Conservation (phyloP, 2,888 invertebrate species). For the Schrankia costaestrigalis region DNA sequence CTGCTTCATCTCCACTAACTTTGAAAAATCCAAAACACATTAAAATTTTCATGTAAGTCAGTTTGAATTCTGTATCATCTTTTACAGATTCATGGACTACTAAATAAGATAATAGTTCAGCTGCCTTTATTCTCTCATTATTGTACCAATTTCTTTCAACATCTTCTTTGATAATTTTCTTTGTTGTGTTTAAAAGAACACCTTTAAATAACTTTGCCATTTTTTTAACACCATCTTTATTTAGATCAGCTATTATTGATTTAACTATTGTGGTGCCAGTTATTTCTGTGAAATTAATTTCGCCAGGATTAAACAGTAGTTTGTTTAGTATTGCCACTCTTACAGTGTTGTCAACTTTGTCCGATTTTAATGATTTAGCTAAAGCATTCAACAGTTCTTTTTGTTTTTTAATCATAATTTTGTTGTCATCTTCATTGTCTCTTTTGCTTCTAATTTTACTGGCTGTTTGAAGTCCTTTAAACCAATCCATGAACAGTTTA, state of each 20-base stretch:
- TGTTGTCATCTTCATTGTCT: constrained; percentile 70
- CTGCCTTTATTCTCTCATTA: constrained; percentile 84
- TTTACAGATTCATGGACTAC: constrained; percentile 76
- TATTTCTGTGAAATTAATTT: constrained; percentile 87
- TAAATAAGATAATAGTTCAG: constrained; percentile 73
- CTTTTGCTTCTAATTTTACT: constrained; percentile 78
- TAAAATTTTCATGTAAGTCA: constrained; percentile 83
- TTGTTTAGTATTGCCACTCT: constrained; percentile 82
- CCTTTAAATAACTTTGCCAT: constrained; percentile 82
- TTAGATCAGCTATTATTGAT: constrained; percentile 82
- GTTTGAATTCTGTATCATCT: constrained; percentile 83
- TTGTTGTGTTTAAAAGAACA: constrained; percentile 79
- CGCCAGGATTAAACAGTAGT: constrained; percentile 84
- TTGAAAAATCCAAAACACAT: constrained; percentile 84
- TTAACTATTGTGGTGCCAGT: constrained; percentile 84
- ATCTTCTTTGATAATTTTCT: constrained; percentile 72
- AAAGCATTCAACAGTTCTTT: constrained; percentile 77
- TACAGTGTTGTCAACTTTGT: constrained; percentile 68
- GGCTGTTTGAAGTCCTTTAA: constrained; percentile 80
- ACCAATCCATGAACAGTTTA: constrained; percentile 82
- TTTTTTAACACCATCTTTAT: constrained; percentile 82
- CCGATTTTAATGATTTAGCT: constrained; percentile 69
- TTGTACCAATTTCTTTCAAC: constrained; percentile 83
- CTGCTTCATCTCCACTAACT: constrained; percentile 68
- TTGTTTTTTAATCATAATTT: constrained; percentile 77